phyloP scores from a whole-genome alignment of 2,888 invertebrate species.

The Polietes domitor region DNA sequence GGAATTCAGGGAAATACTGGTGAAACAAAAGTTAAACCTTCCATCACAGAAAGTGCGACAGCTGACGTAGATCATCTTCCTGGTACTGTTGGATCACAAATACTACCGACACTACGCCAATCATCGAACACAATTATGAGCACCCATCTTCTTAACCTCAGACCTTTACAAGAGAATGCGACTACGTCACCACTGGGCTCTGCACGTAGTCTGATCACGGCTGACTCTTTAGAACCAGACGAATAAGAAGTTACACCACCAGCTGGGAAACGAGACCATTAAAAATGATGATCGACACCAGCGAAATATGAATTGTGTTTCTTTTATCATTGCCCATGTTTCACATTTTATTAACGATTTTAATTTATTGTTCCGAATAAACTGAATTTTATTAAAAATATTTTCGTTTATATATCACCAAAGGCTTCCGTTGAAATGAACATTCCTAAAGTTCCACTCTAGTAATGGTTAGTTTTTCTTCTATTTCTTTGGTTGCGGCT shows the following conservation, averaged over 20 bases:
- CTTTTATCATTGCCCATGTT: background rate
- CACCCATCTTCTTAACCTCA: too few species aligned
- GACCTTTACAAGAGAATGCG: background rate
- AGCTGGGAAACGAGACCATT: background rate
- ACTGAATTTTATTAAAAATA: conserved; percentile 3
- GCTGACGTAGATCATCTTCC: too few species aligned
- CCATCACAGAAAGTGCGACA: too few species aligned
- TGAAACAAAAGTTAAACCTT: background rate
- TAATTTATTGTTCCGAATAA: conserved; percentile 11
- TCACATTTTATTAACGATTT: background rate
- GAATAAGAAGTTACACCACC: conserved; percentile 12
- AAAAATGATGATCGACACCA: background rate
- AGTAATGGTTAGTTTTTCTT: background rate
- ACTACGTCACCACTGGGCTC: conserved; percentile 39
- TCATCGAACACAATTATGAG: too few species aligned
- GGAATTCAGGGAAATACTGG: background rate
- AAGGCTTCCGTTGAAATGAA: background rate
- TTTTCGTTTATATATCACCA: background rate
- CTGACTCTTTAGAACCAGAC: background rate
- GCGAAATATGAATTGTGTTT: background rate
- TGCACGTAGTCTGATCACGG: conserved; percentile 9
- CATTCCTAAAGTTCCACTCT: background rate
- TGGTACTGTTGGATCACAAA: too few species aligned
- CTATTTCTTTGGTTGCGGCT: background rate
- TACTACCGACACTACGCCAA: too few species aligned